Evolutionary conservation across 2,113 vertebrate genomes (phyloP).

Genomic region (Crotalus tigris): DNA sequence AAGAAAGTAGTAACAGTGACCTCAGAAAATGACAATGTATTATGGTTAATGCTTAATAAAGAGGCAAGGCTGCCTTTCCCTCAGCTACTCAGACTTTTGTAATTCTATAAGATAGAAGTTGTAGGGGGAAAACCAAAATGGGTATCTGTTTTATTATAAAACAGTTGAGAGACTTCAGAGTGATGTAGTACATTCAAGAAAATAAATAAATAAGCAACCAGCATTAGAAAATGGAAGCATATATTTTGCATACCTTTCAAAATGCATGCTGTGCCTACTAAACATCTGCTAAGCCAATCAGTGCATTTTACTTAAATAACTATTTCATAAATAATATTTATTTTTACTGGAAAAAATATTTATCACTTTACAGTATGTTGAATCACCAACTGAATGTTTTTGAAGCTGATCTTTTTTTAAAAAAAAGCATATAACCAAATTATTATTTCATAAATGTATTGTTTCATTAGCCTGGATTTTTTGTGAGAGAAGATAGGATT

Average conservation of each 20-base stretch:
- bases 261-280: neutral
- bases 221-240: neutral
- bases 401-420: neutral
- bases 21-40: neutral
- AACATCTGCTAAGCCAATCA: neutral
- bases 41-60: neutral
- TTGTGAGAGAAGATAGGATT: neutral
- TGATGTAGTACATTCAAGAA: neutral
- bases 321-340: neutral
- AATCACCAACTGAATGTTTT: neutral
- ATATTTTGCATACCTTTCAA: neutral
- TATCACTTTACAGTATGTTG: neutral
- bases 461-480: neutral
- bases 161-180: neutral
- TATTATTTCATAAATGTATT: neutral
- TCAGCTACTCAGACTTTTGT: neutral
- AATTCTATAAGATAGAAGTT: neutral
- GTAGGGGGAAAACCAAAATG: neutral
- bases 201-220: neutral
- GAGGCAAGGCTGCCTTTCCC: neutral
- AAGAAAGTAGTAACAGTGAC: slow-evolving; percentile 3
- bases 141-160: neutral
- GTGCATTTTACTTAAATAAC: neutral
- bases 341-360: neutral
- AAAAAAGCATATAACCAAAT: neutral